These are phyloP conservation scores for Gouania willdenowi DNA, from an alignment of 2,797 vertebrate species.

Conservation along the genomic window DNA sequence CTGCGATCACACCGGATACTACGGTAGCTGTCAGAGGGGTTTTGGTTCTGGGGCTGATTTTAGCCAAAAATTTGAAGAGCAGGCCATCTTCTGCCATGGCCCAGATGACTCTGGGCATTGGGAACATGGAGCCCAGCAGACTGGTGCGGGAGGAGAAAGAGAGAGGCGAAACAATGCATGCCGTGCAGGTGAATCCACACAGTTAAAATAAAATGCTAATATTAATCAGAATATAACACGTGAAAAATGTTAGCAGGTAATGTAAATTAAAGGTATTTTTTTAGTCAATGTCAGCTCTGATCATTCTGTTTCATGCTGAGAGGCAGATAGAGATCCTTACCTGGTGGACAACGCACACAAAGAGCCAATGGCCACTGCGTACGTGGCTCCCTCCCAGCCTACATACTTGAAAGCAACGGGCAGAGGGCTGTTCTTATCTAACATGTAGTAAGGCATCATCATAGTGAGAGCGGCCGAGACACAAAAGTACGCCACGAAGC, in stretches of 20 bases:
- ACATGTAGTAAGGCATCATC: conserved; percentile 95
- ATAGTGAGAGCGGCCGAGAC: conserved; percentile 93
- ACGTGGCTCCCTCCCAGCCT: conserved; percentile 90
- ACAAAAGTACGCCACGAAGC: conserved; percentile 92
- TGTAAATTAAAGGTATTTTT: too few relatives aligned
- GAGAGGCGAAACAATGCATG: conserved; percentile 33
- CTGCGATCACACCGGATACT: conserved; percentile 85
- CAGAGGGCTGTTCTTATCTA: conserved; percentile 90
- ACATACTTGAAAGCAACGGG: conserved; percentile 90
- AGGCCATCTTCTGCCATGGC: conserved; percentile 97
- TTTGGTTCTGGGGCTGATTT: conserved; percentile 83
- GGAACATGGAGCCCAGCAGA: conserved; percentile 94
- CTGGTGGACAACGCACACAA: conserved; percentile 94
- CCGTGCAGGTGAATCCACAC: conserved; percentile 35
- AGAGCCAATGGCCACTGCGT: conserved; percentile 90
- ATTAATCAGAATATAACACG: too few relatives aligned
- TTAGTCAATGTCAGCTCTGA: too few relatives aligned
- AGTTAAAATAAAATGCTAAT: too few relatives aligned
- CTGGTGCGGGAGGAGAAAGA: conserved; percentile 65
- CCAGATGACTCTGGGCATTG: conserved; percentile 95
- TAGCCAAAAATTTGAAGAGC: conserved; percentile 88
- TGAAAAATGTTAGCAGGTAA: too few relatives aligned
- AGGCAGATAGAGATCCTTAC: conserved; percentile 64
- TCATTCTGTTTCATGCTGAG: conserved; percentile 20
- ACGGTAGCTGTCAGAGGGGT: conserved; percentile 89